Base-by-base conservation (phyloP, 2,113 vertebrate species). In the Varanus salvator region DNA sequence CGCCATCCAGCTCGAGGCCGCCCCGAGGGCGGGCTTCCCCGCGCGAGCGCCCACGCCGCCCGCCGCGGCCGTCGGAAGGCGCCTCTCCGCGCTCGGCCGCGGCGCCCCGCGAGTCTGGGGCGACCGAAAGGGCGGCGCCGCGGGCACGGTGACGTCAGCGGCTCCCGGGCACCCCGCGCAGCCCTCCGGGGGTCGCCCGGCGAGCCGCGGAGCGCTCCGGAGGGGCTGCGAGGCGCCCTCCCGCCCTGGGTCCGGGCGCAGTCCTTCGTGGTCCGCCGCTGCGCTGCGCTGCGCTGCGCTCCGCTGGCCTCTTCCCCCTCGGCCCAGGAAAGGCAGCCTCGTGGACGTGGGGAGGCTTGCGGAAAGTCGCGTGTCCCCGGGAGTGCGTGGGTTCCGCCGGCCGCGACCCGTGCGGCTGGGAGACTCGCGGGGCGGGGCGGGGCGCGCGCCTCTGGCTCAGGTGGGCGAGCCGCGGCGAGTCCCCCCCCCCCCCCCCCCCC, bases 121-220 rank as follows among this genome's bases (percentile, higher is more conserved):
- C 93, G 95, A 95, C 95, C 93, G 90, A 94, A 92, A 93, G 94
- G 95, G 96, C 94, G 94, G 94, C 95, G 93, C 94, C 95, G 90
- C 87, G 94, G 95, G 94, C 95, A 95, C 90, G 92, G 94, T 96
- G 96, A 96, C 96, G 96, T 97, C 96, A 97, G 91, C 95, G 87
- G 93, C 95, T 93, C 92, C 95, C 94, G 88, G 91, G 92, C 96
- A 44, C 38, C 38, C 38, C 38, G 38, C 38, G 38, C 38, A 44
- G 38, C 38, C 38, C 38, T 3, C 38, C 38, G 38, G 38, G 38
- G 38, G 38, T 44, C 38, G 38, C 38, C 38, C 38, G 38, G 50
- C 69, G 84, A n/a, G 54, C 84, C 69, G 0, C 8, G 3, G 34
- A 74, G 50, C 60, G 6, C 44, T 84, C 2, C 38, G 38, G 38